Evolutionary conservation across 2,888 invertebrate genomes (phyloP), one percentile per base, ranked within the genome.

Genomic region (Caenorhabditis japonica): DNA sequence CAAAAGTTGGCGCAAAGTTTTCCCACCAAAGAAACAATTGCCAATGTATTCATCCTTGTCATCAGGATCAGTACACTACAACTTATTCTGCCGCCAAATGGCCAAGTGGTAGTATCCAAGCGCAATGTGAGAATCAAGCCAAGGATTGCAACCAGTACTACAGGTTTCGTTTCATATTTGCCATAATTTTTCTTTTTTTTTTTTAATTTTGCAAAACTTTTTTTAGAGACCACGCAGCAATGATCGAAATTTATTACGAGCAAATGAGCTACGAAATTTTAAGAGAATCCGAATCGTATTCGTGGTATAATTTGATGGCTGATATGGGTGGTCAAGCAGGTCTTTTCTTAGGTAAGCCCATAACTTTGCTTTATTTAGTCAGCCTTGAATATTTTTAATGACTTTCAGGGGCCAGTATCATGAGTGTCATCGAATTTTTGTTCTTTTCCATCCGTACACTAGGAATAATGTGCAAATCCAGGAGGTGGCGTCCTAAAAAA

Each of bases 161-260:
- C 19, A 39, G 75, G 81, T 80, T 30, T 7, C n/a, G n/a, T n/a
- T n/a, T n/a, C n/a, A n/a, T n/a, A n/a, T n/a, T n/a, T n/a, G n/a
- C n/a, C n/a, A n/a, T n/a, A n/a, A n/a, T n/a, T n/a, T n/a, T n/a
- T n/a, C n/a, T n/a, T n/a, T n/a, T n/a, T n/a, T n/a, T n/a, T n/a
- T n/a, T n/a, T n/a, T n/a, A n/a, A n/a, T n/a, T n/a, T n/a, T n/a
- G n/a, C n/a, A n/a, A n/a, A n/a, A n/a, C n/a, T n/a, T 46, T 38
- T 72, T 79, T 62, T 69, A 86, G 86, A 19, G 79, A 83, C 17
- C 82, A 84, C 36, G 84, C 86, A 1, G 86, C 83, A 2, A 84
- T 86, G 85, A 69, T 86, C 15, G 86, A 86, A 75, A 82, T 86
- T 27, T 86, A 85, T 71, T 86, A 86, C 61, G 86, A 87, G 47